These are phyloP conservation scores for Eonycteris spelaea DNA, from an alignment of 2,113 vertebrate genomes.

Conservation along the genomic window DNA sequence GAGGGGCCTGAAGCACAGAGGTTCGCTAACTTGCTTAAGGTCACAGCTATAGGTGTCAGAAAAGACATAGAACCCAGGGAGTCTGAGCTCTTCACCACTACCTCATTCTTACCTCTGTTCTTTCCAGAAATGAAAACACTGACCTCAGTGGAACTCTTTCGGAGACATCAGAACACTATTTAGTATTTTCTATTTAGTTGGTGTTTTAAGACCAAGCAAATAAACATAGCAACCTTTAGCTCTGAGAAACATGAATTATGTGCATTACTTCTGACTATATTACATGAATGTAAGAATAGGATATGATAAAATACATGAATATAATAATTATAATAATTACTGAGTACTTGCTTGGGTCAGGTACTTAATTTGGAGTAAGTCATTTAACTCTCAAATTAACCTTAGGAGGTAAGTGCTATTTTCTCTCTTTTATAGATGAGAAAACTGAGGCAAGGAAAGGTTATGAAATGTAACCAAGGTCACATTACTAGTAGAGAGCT, in stretches of 20 bases:
- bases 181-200: background rate
- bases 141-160: background rate
- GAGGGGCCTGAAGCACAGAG: background rate
- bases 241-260: background rate
- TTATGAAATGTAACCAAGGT: background rate
- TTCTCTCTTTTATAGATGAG: background rate
- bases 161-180: background rate
- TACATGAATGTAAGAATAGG: background rate
- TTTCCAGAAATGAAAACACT: constrained; percentile 6
- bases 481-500: background rate
- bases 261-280: background rate
- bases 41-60: background rate
- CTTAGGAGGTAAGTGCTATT: background rate
- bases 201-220: background rate
- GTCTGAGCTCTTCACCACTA: background rate
- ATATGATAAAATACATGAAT: background rate
- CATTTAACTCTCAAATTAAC: background rate
- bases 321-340: constrained; percentile 24
- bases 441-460: background rate
- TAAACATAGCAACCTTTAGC: background rate
- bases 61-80: background rate
- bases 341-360: background rate
- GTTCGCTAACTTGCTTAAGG: background rate
- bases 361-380: background rate
- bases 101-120: background rate